Base-by-base conservation (phyloP, 2,113 vertebrate genomes). In the Otus sunia region DNA sequence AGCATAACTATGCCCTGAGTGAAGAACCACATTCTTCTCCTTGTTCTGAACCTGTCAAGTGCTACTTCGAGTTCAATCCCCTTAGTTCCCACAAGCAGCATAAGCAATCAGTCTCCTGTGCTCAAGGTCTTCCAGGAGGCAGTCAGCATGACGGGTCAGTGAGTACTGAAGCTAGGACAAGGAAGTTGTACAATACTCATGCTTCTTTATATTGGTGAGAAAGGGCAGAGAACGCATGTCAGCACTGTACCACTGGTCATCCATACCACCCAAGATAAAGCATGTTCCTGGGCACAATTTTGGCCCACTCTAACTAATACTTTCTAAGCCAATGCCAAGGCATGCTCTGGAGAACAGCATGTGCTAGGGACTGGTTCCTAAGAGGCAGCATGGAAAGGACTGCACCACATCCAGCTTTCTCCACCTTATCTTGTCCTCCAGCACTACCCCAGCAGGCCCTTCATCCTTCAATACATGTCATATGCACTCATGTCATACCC, bases 1-100 rank as follows among this genome's bases (percentile, higher is more conserved):
- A 47, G 49, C 0, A 0, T 58, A 60, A 63, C 43, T 63, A 8
- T 10, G 36, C 17, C 45, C 45, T 50, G 26, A 27, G 11, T 55
- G 29, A 84, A 84, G 60, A 89, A 81, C 10, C 20, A 79, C 5
- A 23, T 52, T 77, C 37, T 49, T 83, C 50, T 91, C 20, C 39
- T 67, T 55, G 29, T 50, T 78, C 43, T 43, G 52, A 85, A 60
- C 29, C 47, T 84, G 47, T 59, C 14, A 67, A 74, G 20, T 15
- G 20, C 32, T 94, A 2, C 50, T 91, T 62, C 26, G 47, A 50
- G 17, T 71, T 71, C 67, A 49, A 27, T 50, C 3, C 26, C 36
- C 6, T 59, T 52, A 27, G 50, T 10, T 86, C 37, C 23, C n/a
- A 73, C 25, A 79, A 76, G 22, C 25, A 74, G 22, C 10, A 15